Evolutionary conservation across 1,140 invertebrate genomes (phyloP).

Genomic region (Drosophila ananassae): DNA sequence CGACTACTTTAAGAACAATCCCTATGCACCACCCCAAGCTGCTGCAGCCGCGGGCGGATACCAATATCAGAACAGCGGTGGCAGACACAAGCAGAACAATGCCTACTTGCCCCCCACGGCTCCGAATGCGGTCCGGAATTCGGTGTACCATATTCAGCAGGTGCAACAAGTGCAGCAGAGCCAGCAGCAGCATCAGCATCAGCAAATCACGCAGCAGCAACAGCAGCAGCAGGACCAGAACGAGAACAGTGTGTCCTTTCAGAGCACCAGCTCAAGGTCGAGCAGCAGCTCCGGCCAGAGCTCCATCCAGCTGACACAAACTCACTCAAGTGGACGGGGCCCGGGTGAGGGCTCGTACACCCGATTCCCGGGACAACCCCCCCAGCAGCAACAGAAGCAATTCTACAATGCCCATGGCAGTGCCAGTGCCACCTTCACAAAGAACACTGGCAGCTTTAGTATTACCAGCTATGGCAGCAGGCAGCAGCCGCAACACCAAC

Average conservation of each 20-base stretch:
- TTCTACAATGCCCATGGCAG: conserved; percentile 71
- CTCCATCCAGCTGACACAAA: conserved; percentile 59
- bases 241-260: conserved; percentile 62
- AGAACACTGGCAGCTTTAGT: conserved; percentile 76
- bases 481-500: conserved; percentile 40
- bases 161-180: conserved; percentile 54
- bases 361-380: conserved; percentile 54
- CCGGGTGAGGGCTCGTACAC: conserved; percentile 67
- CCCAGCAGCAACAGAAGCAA: conserved; percentile 58
- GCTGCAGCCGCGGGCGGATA: conserved; percentile 48
- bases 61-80: conserved; percentile 48
- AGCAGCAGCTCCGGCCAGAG: conserved; percentile 50
- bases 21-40: conserved; percentile 24
- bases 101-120: conserved; percentile 77
- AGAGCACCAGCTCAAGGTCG: conserved; percentile 54
- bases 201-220: conserved; percentile 48
- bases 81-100: conserved; percentile 67
- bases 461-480: conserved; percentile 72
- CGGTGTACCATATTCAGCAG: conserved; percentile 65
- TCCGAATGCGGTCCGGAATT: conserved; percentile 53
- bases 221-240: conserved; percentile 51
- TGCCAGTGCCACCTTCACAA: conserved; percentile 61
- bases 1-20: conserved; percentile 41
- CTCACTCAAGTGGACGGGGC: conserved; percentile 44
- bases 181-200: conserved; percentile 60